Conservation (phyloP, 92 coral and sea anemone species). For the Siderastrea siderea region DNA sequence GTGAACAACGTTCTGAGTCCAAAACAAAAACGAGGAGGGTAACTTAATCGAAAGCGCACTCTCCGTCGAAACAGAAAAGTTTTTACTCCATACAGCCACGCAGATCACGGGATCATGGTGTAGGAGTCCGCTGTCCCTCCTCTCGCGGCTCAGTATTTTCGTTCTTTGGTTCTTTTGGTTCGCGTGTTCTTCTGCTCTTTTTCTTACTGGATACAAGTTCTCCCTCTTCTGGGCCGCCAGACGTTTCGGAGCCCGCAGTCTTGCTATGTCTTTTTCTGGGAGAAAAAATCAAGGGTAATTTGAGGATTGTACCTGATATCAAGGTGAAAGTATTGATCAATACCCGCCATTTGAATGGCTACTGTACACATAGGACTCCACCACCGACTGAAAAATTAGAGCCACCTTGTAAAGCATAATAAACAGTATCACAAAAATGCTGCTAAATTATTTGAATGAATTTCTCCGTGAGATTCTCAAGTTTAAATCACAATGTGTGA, state of each 20-base stretch:
- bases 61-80: no score
- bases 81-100: not conserved
- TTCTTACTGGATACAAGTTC: conserved; percentile 90
- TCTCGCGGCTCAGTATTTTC: conserved; percentile 86
- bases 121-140: conserved; percentile 89
- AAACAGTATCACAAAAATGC: no score
- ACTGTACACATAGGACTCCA: no score
- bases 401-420: no score
- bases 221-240: conserved; percentile 93
- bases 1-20: not conserved
- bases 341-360: no score
- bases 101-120: conserved; percentile 43
- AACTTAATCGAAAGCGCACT: not conserved
- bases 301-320: no score
- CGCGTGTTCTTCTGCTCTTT: conserved; percentile 91
- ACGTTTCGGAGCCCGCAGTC: conserved; percentile 75
- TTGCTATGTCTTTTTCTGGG: conserved; percentile 93
- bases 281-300: not conserved
- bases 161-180: conserved; percentile 75
- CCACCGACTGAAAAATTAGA: no score
- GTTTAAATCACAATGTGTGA: not conserved
- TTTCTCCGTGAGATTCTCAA: no score
- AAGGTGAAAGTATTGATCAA: no score
- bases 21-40: not conserved
- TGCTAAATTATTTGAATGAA: no score